phyloP scores from a whole-genome alignment of 64 coral and sea anemone genomes.

The Catalaphyllia jardinei region DNA sequence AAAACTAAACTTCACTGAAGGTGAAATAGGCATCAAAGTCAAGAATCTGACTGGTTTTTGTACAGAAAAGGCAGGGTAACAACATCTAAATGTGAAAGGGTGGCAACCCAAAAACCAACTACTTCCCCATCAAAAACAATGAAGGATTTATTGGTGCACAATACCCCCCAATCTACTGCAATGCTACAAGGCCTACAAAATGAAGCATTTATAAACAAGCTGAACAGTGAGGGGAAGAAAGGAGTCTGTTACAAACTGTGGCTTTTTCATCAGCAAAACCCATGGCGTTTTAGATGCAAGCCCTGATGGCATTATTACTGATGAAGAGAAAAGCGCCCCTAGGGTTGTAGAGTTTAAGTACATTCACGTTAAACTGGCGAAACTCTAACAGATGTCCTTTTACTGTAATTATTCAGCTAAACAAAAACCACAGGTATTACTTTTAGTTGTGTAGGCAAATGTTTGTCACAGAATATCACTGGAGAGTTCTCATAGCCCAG shows the following conservation, averaged over 20 bases:
- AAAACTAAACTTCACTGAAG: slow-evolving; percentile 54
- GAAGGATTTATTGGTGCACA: slow-evolving; percentile 29
- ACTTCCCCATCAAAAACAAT: slow-evolving; percentile 34
- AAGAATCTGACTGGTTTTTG: slow-evolving; percentile 43
- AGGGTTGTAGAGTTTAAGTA: slow-evolving; percentile 14
- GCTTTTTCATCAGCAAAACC: slow-evolving; percentile 11
- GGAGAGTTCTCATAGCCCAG: slow-evolving; percentile 31
- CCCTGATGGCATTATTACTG: slow-evolving; percentile 4
- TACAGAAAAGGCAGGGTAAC: slow-evolving; percentile 52
- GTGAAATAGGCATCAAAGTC: slow-evolving; percentile 29
- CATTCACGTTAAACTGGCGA: slow-evolving; percentile 21
- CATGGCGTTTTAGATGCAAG: slow-evolving; percentile 9
- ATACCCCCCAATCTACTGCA: slow-evolving; percentile 28
- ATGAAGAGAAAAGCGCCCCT: slow-evolving; percentile 7
- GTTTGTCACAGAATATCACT: slow-evolving; percentile 37
- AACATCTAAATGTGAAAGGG: slow-evolving; percentile 55
- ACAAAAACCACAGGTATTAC: slow-evolving; percentile 39
- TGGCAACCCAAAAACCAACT: slow-evolving; percentile 26
- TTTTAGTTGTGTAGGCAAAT: slow-evolving; percentile 25
- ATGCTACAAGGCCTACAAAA: slow-evolving; percentile 32
- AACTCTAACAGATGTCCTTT: slow-evolving; percentile 26
- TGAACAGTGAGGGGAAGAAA: not conserved
- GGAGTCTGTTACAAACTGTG: slow-evolving; percentile 25
- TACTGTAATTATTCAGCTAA: slow-evolving; percentile 11
- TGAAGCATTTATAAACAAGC: slow-evolving; percentile 32